These are phyloP conservation scores for Leptonema lineaticorne DNA, from an alignment of 1,140 invertebrate species.

Conservation along the genomic window DNA sequence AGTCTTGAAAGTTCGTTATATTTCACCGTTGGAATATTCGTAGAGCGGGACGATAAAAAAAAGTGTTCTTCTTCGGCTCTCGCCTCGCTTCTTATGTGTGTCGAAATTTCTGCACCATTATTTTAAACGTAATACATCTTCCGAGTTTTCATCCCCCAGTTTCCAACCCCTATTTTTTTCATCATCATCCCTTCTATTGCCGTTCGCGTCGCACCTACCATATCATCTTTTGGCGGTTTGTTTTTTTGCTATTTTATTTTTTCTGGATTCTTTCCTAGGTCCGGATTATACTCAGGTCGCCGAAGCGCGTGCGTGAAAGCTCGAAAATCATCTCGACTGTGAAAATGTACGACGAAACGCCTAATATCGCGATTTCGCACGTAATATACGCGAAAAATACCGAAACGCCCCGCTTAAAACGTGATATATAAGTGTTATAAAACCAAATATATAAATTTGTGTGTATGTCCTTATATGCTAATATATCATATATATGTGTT, in stretches of 20 bases:
- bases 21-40: neutral
- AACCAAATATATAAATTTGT: too few species aligned
- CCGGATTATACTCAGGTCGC: neutral
- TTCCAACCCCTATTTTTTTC: too few species aligned
- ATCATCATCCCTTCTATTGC: too few species aligned
- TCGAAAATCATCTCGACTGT: constrained; percentile 4
- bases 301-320: neutral
- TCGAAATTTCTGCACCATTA: constrained; percentile 13
- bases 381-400: neutral
- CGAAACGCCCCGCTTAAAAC: too few species aligned
- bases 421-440: too few species aligned
- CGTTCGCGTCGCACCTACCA: too few species aligned
- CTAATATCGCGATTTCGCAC: constrained; percentile 8
- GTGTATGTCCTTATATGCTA: too few species aligned
- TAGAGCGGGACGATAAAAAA: constrained; percentile 5
- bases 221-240: neutral
- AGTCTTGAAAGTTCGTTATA: constrained; percentile 10
- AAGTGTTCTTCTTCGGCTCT: constrained; percentile 3
- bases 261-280: too few species aligned
- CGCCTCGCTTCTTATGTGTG: constrained; percentile 7
- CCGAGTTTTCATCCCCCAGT: too few species aligned
- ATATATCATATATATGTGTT: too few species aligned
- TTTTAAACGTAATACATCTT: constrained; percentile 18
- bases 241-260: neutral
- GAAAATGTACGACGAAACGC: constrained; percentile 11